Evolutionary conservation across 2,113 vertebrate genomes (phyloP), one percentile per base, ranked within the genome.

Genomic region (Paraplagusia blochii): DNA sequence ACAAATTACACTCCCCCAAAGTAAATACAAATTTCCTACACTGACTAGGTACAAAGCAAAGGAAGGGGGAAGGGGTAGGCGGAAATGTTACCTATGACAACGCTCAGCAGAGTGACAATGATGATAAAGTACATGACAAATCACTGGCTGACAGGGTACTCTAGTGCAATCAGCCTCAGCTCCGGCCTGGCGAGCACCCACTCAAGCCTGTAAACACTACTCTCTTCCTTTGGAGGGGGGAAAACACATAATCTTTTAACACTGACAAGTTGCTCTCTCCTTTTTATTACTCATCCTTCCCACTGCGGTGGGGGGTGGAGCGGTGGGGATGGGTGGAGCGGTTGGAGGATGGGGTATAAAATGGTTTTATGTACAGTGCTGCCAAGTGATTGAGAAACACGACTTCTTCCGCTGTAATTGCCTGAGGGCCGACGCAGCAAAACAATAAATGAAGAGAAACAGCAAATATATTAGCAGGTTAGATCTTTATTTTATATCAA

Each of bases 1-100:
- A 98, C 95, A 97, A 97, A 98, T 98, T 97, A 97, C 93, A 92
- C 92, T 92, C 83, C 80, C 88, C 93, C 93, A 96, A 96, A 97
- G 94, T 98, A 98, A 98, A 98, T 95, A 98, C 94, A 95, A 98
- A 97, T 97, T 96, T 96, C 93, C 93, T 93, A 92, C 93, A 94
- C 73, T 72, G 93, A 92, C 93, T 91, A 88, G 91, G 90, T 91
- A 93, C 86, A 76, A 91, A 92, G 85, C 74, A 68, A 73, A 70
- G 72, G 61, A 64, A 71, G 76, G 63, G 63, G 72, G 75, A 72
- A 76, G 74, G 87, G 73, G 84, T 76, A 53, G 87, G 88, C 14
- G 74, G 71, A 72, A 81, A 73, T 19, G 80, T 82, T 93, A 89
- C 88, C 90, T 90, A 83, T 72, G 84, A 90, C 90, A 90, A 91